phyloP scores from a whole-genome alignment of 2,797 vertebrate species.

The Sebastes taczanowskii region DNA sequence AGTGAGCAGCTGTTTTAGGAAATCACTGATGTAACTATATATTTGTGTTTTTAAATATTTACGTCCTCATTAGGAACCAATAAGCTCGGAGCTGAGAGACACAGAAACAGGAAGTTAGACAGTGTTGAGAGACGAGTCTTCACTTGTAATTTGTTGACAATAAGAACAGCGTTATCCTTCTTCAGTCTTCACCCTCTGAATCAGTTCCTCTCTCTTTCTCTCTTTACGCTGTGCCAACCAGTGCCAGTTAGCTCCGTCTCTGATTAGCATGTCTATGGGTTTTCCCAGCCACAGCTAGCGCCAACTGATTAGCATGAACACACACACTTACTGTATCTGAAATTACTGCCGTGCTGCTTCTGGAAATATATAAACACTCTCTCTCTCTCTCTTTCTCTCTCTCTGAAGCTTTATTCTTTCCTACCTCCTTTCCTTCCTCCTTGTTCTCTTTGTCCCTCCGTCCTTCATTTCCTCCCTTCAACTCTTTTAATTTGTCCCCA shows the following conservation, averaged over 20 bases:
- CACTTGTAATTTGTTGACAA: no score
- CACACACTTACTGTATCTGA: conserved; percentile 8
- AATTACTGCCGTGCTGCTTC: neutral
- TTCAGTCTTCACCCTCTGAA: neutral
- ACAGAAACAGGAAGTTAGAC: no score
- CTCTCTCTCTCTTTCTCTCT: neutral
- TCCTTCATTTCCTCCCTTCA: neutral
- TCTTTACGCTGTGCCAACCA: neutral
- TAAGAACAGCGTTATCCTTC: no score
- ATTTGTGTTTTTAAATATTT: no score
- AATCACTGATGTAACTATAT: neutral
- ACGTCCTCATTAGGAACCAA: no score
- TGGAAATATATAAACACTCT: neutral
- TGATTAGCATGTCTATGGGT: conserved; percentile 30
- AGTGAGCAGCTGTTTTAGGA: no score
- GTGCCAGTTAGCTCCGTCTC: neutral
- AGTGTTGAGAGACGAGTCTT: no score
- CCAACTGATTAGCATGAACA: conserved; percentile 19
- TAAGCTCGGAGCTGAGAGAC: no score
- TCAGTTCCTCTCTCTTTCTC: no score
- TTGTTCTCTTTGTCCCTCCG: neutral
- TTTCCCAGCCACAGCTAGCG: conserved; percentile 22
- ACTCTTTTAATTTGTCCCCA: neutral
- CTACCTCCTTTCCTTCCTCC: neutral
- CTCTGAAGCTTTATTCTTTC: neutral